These are phyloP conservation scores for cattle (Bos taurus) DNA, from an alignment of 2,113 vertebrate genomes.

Conservation along the genomic window ARS-UCD2.0 NC_037349.1:26471501-26472000, in stretches of 20 bases:
- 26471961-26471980: neutral
- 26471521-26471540: neutral
- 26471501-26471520: neutral
- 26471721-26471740: neutral
- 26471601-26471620: neutral
- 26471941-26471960: neutral
- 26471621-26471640: neutral
- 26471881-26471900: neutral
- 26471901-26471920: neutral
- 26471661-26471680: neutral
- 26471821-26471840: neutral
- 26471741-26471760: neutral
- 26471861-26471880: neutral
- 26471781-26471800: neutral
- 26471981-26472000: neutral
- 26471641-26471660: neutral
- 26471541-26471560: neutral
- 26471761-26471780: neutral
- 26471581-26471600: neutral
- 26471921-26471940: neutral
- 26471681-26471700: neutral
- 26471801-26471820: neutral
- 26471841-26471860: neutral
- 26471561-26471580: neutral
- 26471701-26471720: neutral